Conservation (phyloP, 1,140 invertebrate species). For the Bathynomus jamesi region DNA sequence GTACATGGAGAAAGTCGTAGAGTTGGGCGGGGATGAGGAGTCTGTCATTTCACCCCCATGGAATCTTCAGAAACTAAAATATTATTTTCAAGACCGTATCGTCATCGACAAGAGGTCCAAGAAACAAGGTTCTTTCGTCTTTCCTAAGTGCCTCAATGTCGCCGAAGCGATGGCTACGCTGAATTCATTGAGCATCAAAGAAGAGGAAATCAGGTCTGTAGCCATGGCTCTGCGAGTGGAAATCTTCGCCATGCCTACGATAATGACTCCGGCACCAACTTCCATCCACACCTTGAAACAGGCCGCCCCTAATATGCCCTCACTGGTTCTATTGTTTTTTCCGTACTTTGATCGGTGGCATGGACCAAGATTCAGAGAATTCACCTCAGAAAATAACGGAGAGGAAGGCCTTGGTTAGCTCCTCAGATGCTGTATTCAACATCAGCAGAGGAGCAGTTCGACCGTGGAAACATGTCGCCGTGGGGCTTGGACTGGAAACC, state of each 20-base stretch:
- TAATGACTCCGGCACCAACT: conserved; percentile 6
- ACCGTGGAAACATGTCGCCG: conserved; percentile 4
- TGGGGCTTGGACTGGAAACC: not conserved
- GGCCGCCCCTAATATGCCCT: conserved; percentile 1
- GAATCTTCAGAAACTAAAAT: too few species aligned
- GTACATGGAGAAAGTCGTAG: too few species aligned
- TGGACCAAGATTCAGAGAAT: conserved; percentile 1
- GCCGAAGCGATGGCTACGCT: too few species aligned
- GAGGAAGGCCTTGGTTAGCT: conserved; percentile 9
- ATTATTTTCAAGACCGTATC: too few species aligned
- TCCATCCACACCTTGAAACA: conserved; percentile 7
- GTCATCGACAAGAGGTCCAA: too few species aligned
- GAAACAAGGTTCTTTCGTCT: too few species aligned
- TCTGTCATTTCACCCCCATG: too few species aligned
- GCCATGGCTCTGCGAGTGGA: not conserved
- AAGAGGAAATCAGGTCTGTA: too few species aligned
- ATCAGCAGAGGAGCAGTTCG: not conserved
- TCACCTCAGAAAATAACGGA: not conserved
- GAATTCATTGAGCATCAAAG: too few species aligned
- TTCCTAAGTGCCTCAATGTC: too few species aligned
- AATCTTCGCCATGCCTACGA: conserved; percentile 8
- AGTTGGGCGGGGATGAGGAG: too few species aligned
- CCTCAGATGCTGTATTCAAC: conserved; percentile 5
- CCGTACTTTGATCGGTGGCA: conserved; percentile 3
- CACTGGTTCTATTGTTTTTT: conserved; percentile 5